These are phyloP conservation scores for Leistus spinibarbis DNA, from an alignment of 2,888 invertebrate species.

Conservation along the genomic window DNA sequence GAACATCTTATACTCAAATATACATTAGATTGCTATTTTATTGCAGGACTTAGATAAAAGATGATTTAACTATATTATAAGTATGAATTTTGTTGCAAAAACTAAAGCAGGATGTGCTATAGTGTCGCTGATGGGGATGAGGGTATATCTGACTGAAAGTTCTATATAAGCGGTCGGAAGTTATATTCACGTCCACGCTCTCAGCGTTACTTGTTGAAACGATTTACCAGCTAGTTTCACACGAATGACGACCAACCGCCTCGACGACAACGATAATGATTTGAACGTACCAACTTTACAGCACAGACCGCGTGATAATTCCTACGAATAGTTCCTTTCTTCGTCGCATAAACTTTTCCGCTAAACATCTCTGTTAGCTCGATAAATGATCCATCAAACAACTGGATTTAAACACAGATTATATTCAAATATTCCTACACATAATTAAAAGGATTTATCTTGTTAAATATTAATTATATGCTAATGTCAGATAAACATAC, in stretches of 20 bases:
- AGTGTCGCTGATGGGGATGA: not conserved
- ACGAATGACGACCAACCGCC: constrained; percentile 1
- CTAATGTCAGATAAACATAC: no score
- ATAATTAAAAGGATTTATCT: no score
- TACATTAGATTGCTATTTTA: no score
- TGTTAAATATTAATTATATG: no score
- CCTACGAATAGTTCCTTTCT: not conserved
- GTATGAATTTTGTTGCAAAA: no score
- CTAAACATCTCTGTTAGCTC: no score
- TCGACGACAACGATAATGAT: constrained; percentile 1
- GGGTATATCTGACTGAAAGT: not conserved
- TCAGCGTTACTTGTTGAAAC: not conserved
- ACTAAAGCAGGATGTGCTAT: not conserved
- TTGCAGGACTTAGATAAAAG: no score
- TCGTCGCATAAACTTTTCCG: not conserved
- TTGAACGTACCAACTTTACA: not conserved
- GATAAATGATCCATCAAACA: no score
- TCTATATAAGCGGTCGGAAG: not conserved
- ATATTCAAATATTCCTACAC: no score
- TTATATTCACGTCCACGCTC: not conserved
- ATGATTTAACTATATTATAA: no score
- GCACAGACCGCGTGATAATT: not conserved
- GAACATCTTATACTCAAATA: not conserved
- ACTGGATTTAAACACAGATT: no score
- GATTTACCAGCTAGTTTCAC: constrained; percentile 20